Percentiles rank a stretch among this genome's conserved stretches.
These are phyloP conservation scores for Caenorhabditis tropicalis DNA, from an alignment of 1,140 invertebrate genomes.

Conservation along the genomic window DNA sequence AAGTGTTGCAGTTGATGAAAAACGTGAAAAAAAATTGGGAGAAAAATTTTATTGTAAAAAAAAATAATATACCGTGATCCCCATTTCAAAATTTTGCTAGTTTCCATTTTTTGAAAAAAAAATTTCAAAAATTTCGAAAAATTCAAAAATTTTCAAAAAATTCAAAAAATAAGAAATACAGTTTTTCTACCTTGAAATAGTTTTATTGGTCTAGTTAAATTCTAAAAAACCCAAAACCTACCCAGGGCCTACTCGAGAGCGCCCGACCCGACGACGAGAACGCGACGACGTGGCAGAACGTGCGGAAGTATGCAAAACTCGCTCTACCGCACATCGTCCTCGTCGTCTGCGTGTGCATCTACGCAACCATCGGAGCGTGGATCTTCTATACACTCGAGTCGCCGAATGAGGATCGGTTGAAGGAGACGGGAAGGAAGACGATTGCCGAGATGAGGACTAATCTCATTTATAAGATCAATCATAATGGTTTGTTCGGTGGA, in stretches of 20 bases:
- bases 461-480: slow-evolving; percentile 56
- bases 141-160: too few relatives aligned
- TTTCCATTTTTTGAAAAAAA: too few relatives aligned
- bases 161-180: too few relatives aligned
- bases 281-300: not conserved
- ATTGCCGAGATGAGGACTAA: slow-evolving; percentile 60
- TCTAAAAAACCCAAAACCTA: not conserved
- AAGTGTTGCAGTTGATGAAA: too few relatives aligned
- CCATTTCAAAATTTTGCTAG: too few relatives aligned
- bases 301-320: slow-evolving; percentile 67
- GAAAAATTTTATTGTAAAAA: too few relatives aligned
- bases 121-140: too few relatives aligned
- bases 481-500: slow-evolving; percentile 46
- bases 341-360: slow-evolving; percentile 89
- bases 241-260: slow-evolving; percentile 46
- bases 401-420: slow-evolving; percentile 75
- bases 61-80: too few relatives aligned
- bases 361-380: slow-evolving; percentile 91
- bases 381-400: slow-evolving; percentile 87
- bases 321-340: slow-evolving; percentile 81
- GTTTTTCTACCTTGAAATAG: too few relatives aligned
- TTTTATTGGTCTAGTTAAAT: too few relatives aligned
- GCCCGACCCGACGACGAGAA: slow-evolving; percentile 34
- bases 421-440: slow-evolving; percentile 58
- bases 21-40: too few relatives aligned